A percentile compares a stretch with the other conserved stretches of the same genome.
Conservation (phyloP, 2,113 vertebrate genomes). For the Xyrauchen texanus region DNA sequence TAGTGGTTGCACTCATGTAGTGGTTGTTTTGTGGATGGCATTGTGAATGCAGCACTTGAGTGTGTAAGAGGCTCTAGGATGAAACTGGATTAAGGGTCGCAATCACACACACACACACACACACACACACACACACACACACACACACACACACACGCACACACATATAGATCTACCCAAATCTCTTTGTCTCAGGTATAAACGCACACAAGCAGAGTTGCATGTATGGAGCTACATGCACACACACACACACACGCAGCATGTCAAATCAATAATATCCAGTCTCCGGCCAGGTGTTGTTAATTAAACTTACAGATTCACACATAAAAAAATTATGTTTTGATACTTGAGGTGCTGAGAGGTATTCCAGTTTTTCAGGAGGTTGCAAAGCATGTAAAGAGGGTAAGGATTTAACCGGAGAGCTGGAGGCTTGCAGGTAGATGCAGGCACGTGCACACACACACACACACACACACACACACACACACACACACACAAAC, state of each 20-base stretch:
- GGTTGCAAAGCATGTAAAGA: constrained; percentile 47
- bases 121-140: constrained; percentile 25
- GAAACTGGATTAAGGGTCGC: constrained; percentile 31
- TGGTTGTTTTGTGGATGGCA: background rate
- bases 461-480: background rate
- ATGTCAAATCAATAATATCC: constrained; percentile 14
- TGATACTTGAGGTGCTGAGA: constrained; percentile 34
- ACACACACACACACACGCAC: constrained; percentile 17
- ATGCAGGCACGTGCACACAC: constrained; percentile 16
- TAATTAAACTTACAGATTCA: constrained; percentile 19
- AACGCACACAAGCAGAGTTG: constrained; percentile 4
- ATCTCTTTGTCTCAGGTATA: constrained; percentile 1
- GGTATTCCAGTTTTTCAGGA: constrained; percentile 55
- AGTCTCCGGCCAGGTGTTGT: constrained; percentile 12
- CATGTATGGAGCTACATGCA: constrained; percentile 9
- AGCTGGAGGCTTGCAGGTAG: constrained; percentile 6
- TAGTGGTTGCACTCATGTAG: constrained; percentile 8
- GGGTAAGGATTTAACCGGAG: constrained; percentile 36
- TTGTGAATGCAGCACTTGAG: constrained; percentile 26
- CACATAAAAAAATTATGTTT: background rate
- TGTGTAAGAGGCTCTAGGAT: constrained; percentile 9
- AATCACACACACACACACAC: constrained; percentile 22
- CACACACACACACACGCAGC: constrained; percentile 42
- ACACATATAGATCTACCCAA: constrained; percentile 32
- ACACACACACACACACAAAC: background rate